These are phyloP conservation scores for Lophura nycthemera DNA, from an alignment of 2,113 vertebrate species.

Conservation along the genomic window DNA sequence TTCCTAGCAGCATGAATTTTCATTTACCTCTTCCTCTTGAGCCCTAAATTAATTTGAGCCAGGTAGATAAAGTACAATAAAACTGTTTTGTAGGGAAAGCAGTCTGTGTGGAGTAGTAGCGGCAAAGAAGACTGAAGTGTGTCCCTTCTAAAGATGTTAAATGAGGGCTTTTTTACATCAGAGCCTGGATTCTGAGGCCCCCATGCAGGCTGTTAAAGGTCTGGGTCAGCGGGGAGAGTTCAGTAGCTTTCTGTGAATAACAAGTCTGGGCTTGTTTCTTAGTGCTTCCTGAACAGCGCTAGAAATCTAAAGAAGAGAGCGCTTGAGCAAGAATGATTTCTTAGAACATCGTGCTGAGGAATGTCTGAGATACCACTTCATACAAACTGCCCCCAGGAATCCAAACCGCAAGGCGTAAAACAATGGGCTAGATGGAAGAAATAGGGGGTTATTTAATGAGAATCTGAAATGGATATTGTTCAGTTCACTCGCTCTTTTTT, in stretches of 20 bases:
- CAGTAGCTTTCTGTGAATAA: background rate
- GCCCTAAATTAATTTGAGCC: background rate
- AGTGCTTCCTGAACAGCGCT: background rate
- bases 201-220: background rate
- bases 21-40: background rate
- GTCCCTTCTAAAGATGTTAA: background rate
- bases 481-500: background rate
- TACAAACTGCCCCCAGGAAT: conserved; percentile 21
- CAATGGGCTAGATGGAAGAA: conserved; percentile 37
- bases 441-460: background rate
- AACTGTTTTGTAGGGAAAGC: background rate
- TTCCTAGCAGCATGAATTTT: background rate
- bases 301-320: background rate
- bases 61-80: background rate
- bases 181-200: background rate
- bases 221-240: background rate
- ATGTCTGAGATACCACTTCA: conserved; percentile 47
- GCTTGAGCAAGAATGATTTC: conserved; percentile 19
- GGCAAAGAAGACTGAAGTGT: background rate
- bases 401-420: conserved; percentile 33
- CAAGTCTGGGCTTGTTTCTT: background rate
- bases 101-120: background rate
- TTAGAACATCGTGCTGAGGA: conserved; percentile 45
- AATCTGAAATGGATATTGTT: conserved; percentile 56
- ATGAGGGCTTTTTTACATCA: background rate